Evolutionary conservation across 2,888 invertebrate genomes (phyloP).

Genomic region (Micropterix aruncella): DNA sequence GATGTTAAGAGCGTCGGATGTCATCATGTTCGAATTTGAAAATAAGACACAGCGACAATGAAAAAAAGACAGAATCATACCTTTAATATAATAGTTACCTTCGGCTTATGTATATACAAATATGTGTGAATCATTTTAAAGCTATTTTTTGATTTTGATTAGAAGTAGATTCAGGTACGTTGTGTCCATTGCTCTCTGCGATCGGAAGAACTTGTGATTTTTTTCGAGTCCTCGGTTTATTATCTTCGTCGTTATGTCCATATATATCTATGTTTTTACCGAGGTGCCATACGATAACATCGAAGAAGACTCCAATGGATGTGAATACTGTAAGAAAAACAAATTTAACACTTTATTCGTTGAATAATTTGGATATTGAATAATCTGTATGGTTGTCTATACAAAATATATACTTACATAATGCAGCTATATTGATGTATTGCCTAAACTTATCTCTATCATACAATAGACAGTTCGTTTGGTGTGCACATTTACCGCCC

Average conservation of each 20-base stretch:
- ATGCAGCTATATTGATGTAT: constrained; percentile 37
- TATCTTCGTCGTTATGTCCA: constrained; percentile 22
- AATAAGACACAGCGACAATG: no score
- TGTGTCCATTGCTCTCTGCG: no score
- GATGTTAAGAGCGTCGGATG: not conserved
- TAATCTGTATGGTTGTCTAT: no score
- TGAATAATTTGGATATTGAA: no score
- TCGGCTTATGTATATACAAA: no score
- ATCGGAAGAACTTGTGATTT: not conserved
- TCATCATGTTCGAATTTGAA: not conserved
- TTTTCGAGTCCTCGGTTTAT: no score
- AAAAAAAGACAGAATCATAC: no score
- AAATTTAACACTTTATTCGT: not conserved
- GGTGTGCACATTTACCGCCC: constrained; percentile 46
- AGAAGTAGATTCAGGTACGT: no score
- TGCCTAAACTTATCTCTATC: constrained; percentile 42
- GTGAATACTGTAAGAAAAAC: constrained; percentile 34
- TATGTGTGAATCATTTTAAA: no score
- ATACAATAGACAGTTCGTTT: constrained; percentile 54
- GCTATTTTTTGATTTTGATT: no score
- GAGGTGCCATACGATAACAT: constrained; percentile 42
- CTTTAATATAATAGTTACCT: no score
- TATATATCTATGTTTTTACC: constrained; percentile 44
- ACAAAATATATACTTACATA: constrained; percentile 6
- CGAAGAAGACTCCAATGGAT: constrained; percentile 41